Conservation (phyloP, 2,888 invertebrate species). For the Drosophila algonquin region DNA sequence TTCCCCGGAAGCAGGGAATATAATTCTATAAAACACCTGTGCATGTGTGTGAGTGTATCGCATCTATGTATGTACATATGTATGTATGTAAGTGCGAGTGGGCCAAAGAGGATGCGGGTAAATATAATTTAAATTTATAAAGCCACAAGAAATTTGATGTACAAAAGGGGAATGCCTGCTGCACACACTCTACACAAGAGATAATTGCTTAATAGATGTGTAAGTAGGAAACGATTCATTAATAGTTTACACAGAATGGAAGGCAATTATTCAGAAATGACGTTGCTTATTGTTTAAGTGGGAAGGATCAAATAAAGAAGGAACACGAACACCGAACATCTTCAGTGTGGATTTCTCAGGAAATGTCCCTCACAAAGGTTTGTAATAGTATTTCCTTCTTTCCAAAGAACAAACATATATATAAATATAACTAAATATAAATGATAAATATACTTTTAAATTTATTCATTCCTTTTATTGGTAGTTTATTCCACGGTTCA, state of each 20-base stretch:
- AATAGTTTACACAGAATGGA: not conserved
- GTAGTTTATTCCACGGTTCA: too few relatives aligned
- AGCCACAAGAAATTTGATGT: constrained; percentile 50
- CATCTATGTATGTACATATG: not conserved
- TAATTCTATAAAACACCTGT: constrained; percentile 42
- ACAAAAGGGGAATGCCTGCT: constrained; percentile 13
- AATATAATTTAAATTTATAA: constrained; percentile 70
- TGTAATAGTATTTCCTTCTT: too few relatives aligned
- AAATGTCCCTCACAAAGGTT: too few relatives aligned
- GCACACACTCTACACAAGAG: constrained; percentile 6
- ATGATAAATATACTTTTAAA: too few relatives aligned
- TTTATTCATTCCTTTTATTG: too few relatives aligned
- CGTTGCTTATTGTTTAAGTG: not conserved
- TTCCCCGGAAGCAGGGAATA: constrained; percentile 25
- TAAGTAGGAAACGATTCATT: not conserved
- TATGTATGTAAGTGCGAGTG: constrained; percentile 21
- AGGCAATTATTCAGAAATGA: not conserved
- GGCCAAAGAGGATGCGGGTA: constrained; percentile 28
- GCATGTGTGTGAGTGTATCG: constrained; percentile 4
- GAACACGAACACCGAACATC: too few relatives aligned
- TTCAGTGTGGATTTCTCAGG: too few relatives aligned
- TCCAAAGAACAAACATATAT: too few relatives aligned
- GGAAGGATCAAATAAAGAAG: not conserved
- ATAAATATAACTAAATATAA: too few relatives aligned
- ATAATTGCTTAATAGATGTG: not conserved